These are phyloP conservation scores for Channallabes apus DNA, from an alignment of 2,797 vertebrate genomes.

Conservation along the genomic window DNA sequence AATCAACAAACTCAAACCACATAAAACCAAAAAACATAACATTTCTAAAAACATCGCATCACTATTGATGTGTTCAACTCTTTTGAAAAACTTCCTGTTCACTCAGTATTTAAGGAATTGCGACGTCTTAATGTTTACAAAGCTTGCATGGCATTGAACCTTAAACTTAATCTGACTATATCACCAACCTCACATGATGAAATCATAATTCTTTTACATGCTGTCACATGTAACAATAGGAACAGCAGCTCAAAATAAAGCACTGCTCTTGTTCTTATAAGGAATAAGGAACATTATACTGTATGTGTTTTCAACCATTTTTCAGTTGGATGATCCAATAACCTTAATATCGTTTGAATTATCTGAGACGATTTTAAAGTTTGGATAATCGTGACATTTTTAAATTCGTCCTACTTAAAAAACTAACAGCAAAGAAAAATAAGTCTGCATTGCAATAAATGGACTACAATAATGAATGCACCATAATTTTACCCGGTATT, in stretches of 20 bases:
- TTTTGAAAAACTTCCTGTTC: not conserved
- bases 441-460: not conserved
- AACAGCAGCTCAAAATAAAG: not conserved
- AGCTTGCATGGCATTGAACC: not conserved
- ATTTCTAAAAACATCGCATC: not conserved
- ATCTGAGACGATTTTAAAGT: not conserved
- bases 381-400: not conserved
- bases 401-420: not conserved
- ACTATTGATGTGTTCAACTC: not conserved
- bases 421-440: not conserved
- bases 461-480: not conserved
- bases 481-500: conserved; percentile 1
- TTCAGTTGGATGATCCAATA: not conserved
- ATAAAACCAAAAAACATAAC: not conserved
- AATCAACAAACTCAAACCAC: not conserved
- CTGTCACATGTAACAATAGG: not conserved
- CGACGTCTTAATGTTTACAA: not conserved
- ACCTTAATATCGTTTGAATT: not conserved
- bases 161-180: not conserved
- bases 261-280: not conserved
- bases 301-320: not conserved
- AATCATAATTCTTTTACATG: not conserved
- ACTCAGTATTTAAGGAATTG: not conserved
- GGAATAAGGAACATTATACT: not conserved
- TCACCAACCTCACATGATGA: not conserved